These are phyloP conservation scores for Emydura subglobosa DNA, from an alignment of 2,113 vertebrate genomes.

Conservation along the genomic window DNA sequence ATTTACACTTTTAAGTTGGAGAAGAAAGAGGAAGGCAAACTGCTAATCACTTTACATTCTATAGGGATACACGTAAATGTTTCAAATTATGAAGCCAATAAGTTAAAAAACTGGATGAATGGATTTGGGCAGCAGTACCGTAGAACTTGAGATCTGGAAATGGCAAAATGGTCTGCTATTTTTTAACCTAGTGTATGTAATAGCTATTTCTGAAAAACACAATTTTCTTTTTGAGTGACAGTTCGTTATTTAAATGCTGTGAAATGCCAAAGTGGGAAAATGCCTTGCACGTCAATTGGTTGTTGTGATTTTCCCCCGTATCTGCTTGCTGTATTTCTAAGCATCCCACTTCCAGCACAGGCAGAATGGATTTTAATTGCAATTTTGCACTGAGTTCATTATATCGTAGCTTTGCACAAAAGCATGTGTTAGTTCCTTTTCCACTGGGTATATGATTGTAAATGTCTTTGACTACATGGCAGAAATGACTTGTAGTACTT, in stretches of 20 bases:
- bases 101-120: too few relatives aligned
- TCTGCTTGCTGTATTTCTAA: neutral
- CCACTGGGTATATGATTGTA: neutral
- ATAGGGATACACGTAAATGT: neutral
- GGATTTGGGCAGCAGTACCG: too few relatives aligned
- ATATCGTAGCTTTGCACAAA: neutral
- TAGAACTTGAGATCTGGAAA: too few relatives aligned
- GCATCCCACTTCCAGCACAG: fast-evolving
- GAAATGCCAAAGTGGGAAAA: neutral
- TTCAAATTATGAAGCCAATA: neutral
- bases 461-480: neutral
- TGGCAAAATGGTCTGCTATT: too few relatives aligned
- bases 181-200: too few relatives aligned
- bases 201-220: neutral
- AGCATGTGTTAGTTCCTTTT: neutral
- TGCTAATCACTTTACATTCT: neutral
- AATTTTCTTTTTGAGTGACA: neutral
- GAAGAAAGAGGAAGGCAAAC: neutral
- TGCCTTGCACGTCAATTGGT: neutral
- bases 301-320: neutral
- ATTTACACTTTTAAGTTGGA: fast-evolving
- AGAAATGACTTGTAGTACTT: neutral
- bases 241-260: neutral
- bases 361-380: neutral
- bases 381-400: neutral